Percentiles rank a stretch among this genome's conserved stretches.
phyloP scores from a whole-genome alignment of 1,140 invertebrate genomes.

The Lordiphosa clarofinis region DNA sequence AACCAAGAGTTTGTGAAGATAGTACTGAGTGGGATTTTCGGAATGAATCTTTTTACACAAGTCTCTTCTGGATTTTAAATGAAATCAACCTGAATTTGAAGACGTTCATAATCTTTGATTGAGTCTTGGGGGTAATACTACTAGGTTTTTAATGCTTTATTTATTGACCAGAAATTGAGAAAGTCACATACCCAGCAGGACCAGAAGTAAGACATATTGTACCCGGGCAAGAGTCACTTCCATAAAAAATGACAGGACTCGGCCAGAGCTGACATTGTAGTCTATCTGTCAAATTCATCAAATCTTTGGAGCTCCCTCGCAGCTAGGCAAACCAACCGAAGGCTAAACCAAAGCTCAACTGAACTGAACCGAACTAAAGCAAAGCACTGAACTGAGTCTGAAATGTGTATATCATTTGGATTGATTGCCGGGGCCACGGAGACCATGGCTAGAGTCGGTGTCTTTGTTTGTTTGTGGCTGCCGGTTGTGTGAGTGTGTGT shows the following conservation, averaged over 20 bases:
- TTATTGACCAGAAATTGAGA: conserved; percentile 22
- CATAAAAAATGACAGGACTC: conserved; percentile 52
- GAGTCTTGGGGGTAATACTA: too few species aligned
- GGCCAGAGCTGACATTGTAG: conserved; percentile 29
- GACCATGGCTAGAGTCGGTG: conserved; percentile 16
- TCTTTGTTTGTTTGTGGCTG: conserved; percentile 57
- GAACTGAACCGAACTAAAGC: conserved; percentile 23
- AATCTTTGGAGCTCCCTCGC: conserved; percentile 26
- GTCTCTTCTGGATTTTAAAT: too few species aligned
- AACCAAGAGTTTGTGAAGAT: too few species aligned
- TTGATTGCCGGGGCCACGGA: conserved; percentile 52
- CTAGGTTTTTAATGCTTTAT: conserved; percentile 22
- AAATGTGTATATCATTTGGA: conserved; percentile 75
- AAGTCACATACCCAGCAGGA: conserved; percentile 12
- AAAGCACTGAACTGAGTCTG: conserved; percentile 40
- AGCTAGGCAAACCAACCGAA: conserved; percentile 35
- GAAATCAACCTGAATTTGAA: too few species aligned
- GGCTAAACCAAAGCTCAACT: conserved; percentile 31
- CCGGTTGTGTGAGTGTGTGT: background rate
- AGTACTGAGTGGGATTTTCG: too few species aligned
- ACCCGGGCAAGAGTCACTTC: conserved; percentile 16
- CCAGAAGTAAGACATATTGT: conserved; percentile 61
- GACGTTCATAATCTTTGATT: too few species aligned
- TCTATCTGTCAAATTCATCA: conserved; percentile 74
- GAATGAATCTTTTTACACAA: too few species aligned